Conservation (phyloP, 2,113 vertebrate genomes). For the Thalassarche chlororhynchos region DNA sequence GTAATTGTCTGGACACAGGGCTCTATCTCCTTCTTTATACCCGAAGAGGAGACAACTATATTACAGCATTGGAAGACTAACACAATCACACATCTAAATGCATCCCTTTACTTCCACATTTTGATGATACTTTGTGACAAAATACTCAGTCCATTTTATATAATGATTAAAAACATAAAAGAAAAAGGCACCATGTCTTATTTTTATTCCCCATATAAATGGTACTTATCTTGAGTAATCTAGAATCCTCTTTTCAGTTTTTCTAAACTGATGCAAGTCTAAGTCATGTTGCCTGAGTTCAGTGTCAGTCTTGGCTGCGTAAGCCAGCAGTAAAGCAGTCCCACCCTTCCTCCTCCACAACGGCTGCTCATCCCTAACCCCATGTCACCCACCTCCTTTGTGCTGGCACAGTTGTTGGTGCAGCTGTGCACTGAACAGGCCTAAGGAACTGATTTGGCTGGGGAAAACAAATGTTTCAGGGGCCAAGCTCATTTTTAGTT, state of each 20-base stretch:
- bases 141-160: neutral
- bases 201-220: neutral
- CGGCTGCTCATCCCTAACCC: neutral
- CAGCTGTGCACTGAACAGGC: neutral
- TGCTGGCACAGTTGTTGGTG: conserved; percentile 40
- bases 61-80: neutral
- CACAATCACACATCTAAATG: neutral
- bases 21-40: neutral
- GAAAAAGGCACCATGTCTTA: neutral
- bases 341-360: neutral
- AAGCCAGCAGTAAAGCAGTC: neutral
- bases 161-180: neutral
- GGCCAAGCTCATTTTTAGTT: conserved; percentile 17
- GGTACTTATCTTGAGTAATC: neutral
- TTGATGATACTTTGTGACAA: neutral
- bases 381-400: neutral
- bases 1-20: neutral
- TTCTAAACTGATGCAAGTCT: neutral
- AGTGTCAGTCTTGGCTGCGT: neutral
- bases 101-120: neutral
- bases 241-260: neutral
- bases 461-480: neutral
- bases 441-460: neutral
- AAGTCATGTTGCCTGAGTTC: neutral
- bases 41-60: neutral